Base-by-base conservation (phyloP, 1,140 invertebrate genomes). In the Cheumatopsyche charites region DNA sequence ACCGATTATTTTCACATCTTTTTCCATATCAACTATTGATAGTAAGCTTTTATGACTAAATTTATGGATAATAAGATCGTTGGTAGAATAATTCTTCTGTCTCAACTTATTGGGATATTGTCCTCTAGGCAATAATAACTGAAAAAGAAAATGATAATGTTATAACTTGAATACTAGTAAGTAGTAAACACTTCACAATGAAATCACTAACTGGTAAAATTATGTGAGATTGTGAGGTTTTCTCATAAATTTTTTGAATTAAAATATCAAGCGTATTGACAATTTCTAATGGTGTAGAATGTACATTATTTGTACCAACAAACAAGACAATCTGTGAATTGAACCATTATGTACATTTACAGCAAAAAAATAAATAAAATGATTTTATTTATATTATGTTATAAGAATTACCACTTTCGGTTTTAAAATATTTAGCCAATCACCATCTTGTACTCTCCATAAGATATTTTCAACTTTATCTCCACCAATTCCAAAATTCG, bases 401-500 rank as follows among this genome's bases (percentile, higher is more conserved):
- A 7, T 13, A 43, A 43, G 7, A 9, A n/a, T 19, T 70, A 74
- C 73, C 49, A 71, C 13, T 47, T 12, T 70, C 25, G 73, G 73
- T 83, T 92, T 92, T 1, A 91, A 88, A 78, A 86, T 83, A 81
- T 91, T 91, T 6, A 75, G 25, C 73, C 73, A 75, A 25, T 66
- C 49, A 67, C 90, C 91, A 84, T 92, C 90, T 73, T 84, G 78
- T 26, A 92, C 84, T 74, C 91, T 82, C 91, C 91, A 93, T 21
- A 92, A 79, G 21, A 92, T 85, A 82, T 93, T 83, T 78, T 92
- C 87, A 2, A 90, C 90, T 76, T 87, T 84, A 79, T 93, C 91
- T 26, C 88, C 90, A 25, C 88, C 87, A 75, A 93, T 90, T 45
- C 91, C 90, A 82, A 92, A 91, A 80, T 92, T 92, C 17, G 91